These are phyloP conservation scores for Rhodeus uyekii DNA, from an alignment of 2,797 vertebrate genomes.

Conservation along the genomic window DNA sequence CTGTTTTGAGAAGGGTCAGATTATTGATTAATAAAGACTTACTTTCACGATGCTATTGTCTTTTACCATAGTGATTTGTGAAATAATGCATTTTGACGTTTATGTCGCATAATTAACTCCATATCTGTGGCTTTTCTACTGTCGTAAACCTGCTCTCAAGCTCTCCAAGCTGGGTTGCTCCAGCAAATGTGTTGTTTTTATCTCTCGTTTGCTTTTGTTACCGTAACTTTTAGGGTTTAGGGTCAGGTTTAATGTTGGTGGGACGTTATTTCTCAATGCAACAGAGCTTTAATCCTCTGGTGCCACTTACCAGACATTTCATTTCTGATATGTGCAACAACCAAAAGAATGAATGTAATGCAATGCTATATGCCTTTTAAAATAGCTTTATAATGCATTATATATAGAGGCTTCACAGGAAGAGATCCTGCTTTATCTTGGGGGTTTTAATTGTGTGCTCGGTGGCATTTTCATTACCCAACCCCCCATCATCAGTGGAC, in stretches of 20 bases:
- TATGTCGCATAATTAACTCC: neutral
- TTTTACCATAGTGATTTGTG: neutral
- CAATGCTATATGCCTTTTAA: neutral
- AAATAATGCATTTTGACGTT: neutral
- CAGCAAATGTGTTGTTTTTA: neutral
- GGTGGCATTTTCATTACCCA: conserved; percentile 33
- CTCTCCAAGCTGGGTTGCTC: neutral
- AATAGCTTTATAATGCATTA: neutral
- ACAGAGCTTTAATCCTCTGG: neutral
- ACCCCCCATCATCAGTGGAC: conserved; percentile 43
- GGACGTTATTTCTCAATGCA: neutral
- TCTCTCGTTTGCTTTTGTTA: neutral
- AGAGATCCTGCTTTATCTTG: neutral
- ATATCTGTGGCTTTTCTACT: neutral
- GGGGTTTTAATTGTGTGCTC: conserved; percentile 20
- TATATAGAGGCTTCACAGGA: neutral
- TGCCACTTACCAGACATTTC: neutral
- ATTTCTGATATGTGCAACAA: neutral
- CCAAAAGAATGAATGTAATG: neutral
- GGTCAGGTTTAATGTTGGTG: neutral
- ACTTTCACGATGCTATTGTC: neutral
- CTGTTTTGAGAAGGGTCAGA: neutral
- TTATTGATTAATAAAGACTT: neutral
- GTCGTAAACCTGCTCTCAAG: neutral
- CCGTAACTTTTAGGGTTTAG: neutral